Percentiles rank a stretch among this genome's conserved stretches.
phyloP scores from a whole-genome alignment of 2,888 invertebrate genomes.

The Oxyteleia sp. region DNA sequence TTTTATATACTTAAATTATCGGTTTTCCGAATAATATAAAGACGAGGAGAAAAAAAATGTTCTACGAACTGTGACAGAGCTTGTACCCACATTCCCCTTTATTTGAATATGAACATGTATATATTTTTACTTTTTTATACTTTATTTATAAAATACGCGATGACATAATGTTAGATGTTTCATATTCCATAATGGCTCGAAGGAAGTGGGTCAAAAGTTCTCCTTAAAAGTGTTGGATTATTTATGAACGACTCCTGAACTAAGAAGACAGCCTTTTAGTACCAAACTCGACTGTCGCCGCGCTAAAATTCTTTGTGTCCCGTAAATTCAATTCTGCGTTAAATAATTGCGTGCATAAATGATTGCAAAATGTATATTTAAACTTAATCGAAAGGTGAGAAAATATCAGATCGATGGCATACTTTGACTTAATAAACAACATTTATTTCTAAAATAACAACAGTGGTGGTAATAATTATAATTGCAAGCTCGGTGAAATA shows the following conservation, averaged over 20 bases:
- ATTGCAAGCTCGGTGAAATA: slow-evolving; percentile 27
- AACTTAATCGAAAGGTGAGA: neutral
- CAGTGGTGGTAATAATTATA: slow-evolving; percentile 25
- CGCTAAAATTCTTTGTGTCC: slow-evolving; percentile 16
- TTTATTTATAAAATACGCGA: slow-evolving; percentile 18
- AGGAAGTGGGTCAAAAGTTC: slow-evolving; percentile 53
- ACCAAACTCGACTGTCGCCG: slow-evolving; percentile 28
- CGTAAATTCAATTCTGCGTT: slow-evolving; percentile 32
- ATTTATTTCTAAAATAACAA: slow-evolving; percentile 27
- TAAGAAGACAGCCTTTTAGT: slow-evolving; percentile 41
- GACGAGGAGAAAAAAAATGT: no score
- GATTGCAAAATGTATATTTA: slow-evolving; percentile 9
- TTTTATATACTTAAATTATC: no score
- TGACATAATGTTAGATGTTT: slow-evolving; percentile 8
- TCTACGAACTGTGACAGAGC: no score
- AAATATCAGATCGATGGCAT: neutral
- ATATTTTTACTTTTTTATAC: no score
- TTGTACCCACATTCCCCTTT: no score
- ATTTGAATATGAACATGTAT: no score
- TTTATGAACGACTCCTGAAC: slow-evolving; percentile 56
- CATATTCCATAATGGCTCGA: slow-evolving; percentile 4
- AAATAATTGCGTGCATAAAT: slow-evolving; percentile 23
- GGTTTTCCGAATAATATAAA: no score
- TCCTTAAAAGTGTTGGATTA: slow-evolving; percentile 38
- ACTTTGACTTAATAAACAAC: slow-evolving; percentile 10